Conservation (phyloP, 1,140 invertebrate species). For the Steinernema khuongi region DNA sequence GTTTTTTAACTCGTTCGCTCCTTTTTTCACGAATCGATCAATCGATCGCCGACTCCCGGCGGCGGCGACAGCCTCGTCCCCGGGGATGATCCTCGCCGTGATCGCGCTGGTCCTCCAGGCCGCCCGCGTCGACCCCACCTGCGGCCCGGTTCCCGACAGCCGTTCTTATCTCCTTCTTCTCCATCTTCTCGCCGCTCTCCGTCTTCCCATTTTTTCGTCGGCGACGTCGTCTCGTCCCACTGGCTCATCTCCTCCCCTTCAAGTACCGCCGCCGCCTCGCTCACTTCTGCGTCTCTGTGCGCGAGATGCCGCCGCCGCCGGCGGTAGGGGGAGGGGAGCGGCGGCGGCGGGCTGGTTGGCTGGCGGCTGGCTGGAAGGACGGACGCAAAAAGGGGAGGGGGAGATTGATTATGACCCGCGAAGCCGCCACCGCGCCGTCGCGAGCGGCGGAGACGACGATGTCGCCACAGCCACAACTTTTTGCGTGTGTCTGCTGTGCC, state of each 20-base stretch:
- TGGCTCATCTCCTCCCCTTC: too few relatives aligned
- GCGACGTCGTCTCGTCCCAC: too few relatives aligned
- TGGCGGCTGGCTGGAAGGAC: not conserved
- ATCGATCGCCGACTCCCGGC: too few relatives aligned
- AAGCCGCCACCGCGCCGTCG: not conserved
- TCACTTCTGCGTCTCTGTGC: too few relatives aligned
- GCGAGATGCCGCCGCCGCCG: not conserved
- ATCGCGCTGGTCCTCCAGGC: not conserved
- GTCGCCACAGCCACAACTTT: slow-evolving; percentile 16
- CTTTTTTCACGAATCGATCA: too few relatives aligned
- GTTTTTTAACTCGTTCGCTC: too few relatives aligned
- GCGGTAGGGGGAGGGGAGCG: not conserved
- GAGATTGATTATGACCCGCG: slow-evolving; percentile 16
- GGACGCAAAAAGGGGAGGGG: not conserved
- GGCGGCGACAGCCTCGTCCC: too few relatives aligned
- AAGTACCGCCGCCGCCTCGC: not conserved
- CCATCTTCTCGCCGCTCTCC: too few relatives aligned
- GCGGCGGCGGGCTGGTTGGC: not conserved
- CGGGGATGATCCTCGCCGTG: not conserved
- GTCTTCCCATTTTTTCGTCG: too few relatives aligned
- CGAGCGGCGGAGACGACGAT: not conserved
- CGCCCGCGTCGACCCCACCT: not conserved
- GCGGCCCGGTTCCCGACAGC: not conserved
- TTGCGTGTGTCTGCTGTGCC: slow-evolving; percentile 13
- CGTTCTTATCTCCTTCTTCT: not conserved